A percentile compares a stretch with the other conserved stretches of the same genome.
These are phyloP conservation scores for Chrysomela aeneicollis DNA, from an alignment of 2,888 invertebrate genomes.

Conservation along the genomic window DNA sequence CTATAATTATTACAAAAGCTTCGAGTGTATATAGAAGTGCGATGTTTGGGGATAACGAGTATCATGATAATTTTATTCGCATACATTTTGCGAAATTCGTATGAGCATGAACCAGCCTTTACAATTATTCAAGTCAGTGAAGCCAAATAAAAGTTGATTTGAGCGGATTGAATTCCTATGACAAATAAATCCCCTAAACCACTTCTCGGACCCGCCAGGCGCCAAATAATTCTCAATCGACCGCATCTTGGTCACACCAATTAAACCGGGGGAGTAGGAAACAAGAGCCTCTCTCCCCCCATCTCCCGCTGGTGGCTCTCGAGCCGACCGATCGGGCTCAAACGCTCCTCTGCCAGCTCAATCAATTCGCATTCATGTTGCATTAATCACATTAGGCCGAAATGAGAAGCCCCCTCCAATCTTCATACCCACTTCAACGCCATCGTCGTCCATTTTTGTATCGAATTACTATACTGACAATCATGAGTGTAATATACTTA, in stretches of 20 bases:
- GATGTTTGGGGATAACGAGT: too few species aligned
- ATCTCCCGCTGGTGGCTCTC: slow-evolving; percentile 31
- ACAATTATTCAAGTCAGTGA: too few species aligned
- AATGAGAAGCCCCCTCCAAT: slow-evolving; percentile 51
- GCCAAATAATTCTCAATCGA: slow-evolving; percentile 44
- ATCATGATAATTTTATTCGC: too few species aligned
- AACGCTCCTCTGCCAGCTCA: slow-evolving; percentile 41
- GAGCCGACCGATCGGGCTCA: slow-evolving; percentile 43
- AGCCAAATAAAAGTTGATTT: too few species aligned
- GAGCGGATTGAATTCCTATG: slow-evolving; percentile 3
- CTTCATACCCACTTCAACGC: slow-evolving; percentile 17
- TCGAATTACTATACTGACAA: too few species aligned
- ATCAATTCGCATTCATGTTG: slow-evolving; percentile 56
- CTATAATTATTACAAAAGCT: too few species aligned
- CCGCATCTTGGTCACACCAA: slow-evolving; percentile 53
- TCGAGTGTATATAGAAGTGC: too few species aligned
- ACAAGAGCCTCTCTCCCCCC: background rate
- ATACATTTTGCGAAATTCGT: too few species aligned
- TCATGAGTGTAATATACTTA: too few species aligned
- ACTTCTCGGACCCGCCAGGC: slow-evolving; percentile 28
- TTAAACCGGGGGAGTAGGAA: slow-evolving; percentile 45
- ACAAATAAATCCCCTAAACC: slow-evolving; percentile 24
- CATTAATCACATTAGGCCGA: slow-evolving; percentile 56
- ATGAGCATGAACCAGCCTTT: too few species aligned
- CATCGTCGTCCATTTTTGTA: slow-evolving; percentile 1